Evolutionary conservation across 2,113 vertebrate genomes (phyloP), one percentile per base, ranked within the genome.

Genomic region (Heteronetta atricapilla): DNA sequence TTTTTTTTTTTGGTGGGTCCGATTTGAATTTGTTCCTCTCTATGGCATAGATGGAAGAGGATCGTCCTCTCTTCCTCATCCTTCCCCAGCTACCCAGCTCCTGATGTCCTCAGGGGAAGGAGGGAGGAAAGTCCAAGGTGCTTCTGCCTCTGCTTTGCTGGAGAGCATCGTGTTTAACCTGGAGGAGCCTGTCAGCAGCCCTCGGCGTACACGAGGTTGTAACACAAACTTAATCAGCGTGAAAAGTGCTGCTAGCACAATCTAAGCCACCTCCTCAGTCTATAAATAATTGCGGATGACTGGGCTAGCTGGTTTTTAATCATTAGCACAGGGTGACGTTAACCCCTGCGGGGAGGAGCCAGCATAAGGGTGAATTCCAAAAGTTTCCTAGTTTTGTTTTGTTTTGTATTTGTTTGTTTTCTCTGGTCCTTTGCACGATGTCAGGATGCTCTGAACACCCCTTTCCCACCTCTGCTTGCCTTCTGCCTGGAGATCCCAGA

Each of bases 1-100:
- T 25, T 10, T 10, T 8, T 1, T 0, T 12, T 8, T 1, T 0
- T 12, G 52, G 25, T 77, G 70, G 18, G 36, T 59, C 68, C 52
- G 3, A 46, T 52, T 34, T 58, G 56, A 46, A 18, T 59, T 23
- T 52, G 11, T 31, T 59, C 59, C 66, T 1, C 0, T 64, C 3
- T 6, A 4, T 16, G 36, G 21, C 25, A 44, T 0, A 22, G 31
- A 25, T 50, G 40, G n/a, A 34, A 63, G 48, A 20, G 50, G 23
- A 36, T 68, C 11, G 21, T 48, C 33, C 64, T 63, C 36, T 21
- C 22, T 72, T 86, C 26, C 34, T 50, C 3, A 1, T 23, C 36
- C 22, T 44, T 42, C 13, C 36, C 16, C 52, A 11, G 12, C 26
- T 42, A 11, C 36, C 16, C 52, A 11, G 12, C 31, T 75, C 56